Base-by-base conservation (phyloP, 2,888 invertebrate genomes). In the Leucania comma region DNA sequence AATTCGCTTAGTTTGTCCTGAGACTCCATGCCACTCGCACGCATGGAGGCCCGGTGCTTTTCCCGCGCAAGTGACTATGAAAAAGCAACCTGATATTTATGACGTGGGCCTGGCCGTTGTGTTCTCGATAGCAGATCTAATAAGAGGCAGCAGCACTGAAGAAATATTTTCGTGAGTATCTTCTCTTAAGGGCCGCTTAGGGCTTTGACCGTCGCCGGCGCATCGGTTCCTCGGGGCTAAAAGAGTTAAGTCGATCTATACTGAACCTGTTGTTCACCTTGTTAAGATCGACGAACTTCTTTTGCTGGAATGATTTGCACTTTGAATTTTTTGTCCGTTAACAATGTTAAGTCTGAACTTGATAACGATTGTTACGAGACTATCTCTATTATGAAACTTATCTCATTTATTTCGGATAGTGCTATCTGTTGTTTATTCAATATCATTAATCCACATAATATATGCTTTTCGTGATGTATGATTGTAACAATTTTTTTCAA, bases 1-100 rank as follows among this genome's bases (percentile, higher is more conserved):
- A 92, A 94, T 93, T 94, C 92, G 92, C 92, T 94, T 91, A 95
- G 95, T 96, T 91, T 90, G 92, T 92, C 89, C 89, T 86, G 89
- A 91, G 91, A 90, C 93, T 90, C 90, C 91, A 91, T 89, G 93
- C 90, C 82, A 82, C 77, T 83, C 91, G 94, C 92, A 93, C 95
- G 94, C 91, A 91, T 92, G 92, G 92, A 90, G 86, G 72, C 80
- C 81, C 82, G 78, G 78, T 82, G 81, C 80, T 84, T 90, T 91
- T 88, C 89, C 90, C 92, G 92, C 92, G 93, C 89, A 89, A 89
- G 93, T 94, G 92, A 93, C 89, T 92, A 93, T 93, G 93, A 93
- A 90, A 91, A 88, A 89, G 83, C 86, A 87, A 89, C 86, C 86
- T 87, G 89, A 89, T 90, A 88, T 89, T 83, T 85, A 83, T 86